Evolutionary conservation across 1,140 invertebrate genomes (phyloP), one percentile per base, ranked within the genome.

Genomic region (Scaptomyza pallida): DNA sequence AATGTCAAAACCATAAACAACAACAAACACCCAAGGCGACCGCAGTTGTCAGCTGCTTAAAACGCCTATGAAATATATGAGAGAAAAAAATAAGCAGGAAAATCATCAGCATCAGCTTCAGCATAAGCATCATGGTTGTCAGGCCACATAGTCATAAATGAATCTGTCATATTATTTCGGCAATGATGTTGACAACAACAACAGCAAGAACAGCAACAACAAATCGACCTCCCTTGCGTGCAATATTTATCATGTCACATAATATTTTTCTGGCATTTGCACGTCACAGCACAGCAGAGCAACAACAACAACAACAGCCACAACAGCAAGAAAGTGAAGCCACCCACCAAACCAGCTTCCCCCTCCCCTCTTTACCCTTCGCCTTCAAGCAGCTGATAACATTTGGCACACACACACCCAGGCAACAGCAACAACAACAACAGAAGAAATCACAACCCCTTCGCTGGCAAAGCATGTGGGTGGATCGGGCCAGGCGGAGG

Each of bases 221-320:
- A 48, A 37, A 57, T 54, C 26, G 33, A 68, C 54, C 45, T n/a
- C 82, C 82, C 82, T 75, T 72, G 71, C 59, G 78, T 68, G 75
- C 78, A 88, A 88, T 88, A 88, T 88, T 88, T 88, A 88, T 88
- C 82, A 88, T 88, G 82, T 88, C 82, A 88, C 82, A 88, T 88
- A 82, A 88, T 88, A 88, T 88, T 88, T 88, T 88, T 88, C 82
- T 88, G 82, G 82, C 82, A 88, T 88, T 88, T 88, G 82, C 82
- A 88, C 82, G 82, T 81, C 78, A 88, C 77, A 82, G 40, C 61
- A 57, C 52, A 71, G 9, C n/a, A 71, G 9, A 9, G n/a, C 26
- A 41, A n/a, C 9, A 50, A 23, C 21, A 21, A 21, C 21, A 21
- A 21, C n/a, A n/a, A n/a, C n/a, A 9, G n/a, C 26, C 33, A n/a